Evolutionary conservation across 2,113 vertebrate species (phyloP), one percentile per base, ranked within the genome.

Genomic region (Ramphastos sulfuratus): DNA sequence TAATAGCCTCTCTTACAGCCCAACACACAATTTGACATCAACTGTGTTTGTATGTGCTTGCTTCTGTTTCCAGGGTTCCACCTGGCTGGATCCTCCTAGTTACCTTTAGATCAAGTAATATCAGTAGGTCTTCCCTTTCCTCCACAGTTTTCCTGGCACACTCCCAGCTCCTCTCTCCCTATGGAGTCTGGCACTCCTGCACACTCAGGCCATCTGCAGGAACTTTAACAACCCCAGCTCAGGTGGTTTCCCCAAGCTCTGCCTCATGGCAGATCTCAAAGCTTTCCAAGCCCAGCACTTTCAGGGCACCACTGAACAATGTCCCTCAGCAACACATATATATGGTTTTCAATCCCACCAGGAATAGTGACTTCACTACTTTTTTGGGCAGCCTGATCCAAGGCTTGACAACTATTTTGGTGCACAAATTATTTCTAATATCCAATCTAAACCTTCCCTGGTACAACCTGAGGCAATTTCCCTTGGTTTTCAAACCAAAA

Each of bases 41-140:
- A 7, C 14, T 19, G 7, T 14, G 31, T 15, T 20, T 66, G 30
- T 17, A 46, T 64, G 8, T 18, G 12, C 46, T 54, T 84, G 52
- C 6, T 17, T 55, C 83, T 66, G 23, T 58, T 94, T 59, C 50
- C 14, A 39, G 54, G 14, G 20, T 7, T 79, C 11, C 13, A 15
- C 33, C 48, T 58, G 69, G 18, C 7, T 0, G 0, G 7, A 59
- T 28, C 18, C 55, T 92, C 46, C n/a, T 11, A 15, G 6, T 20
- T 82, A 50, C 48, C 59, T 42, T 76, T 33, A 59, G 27, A 63
- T 85, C 59, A 76, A 14, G 15, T 10, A 52, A 84, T 52, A 64
- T 13, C 28, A 44, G 30, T 33, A 79, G 35, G 27, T 7, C 16
- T 76, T 79, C 78, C 39, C n/a, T 65, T 69, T 33, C 21, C 46